phyloP scores from a whole-genome alignment of 2,888 invertebrate genomes.

The Trissolcus brochymenae region DNA sequence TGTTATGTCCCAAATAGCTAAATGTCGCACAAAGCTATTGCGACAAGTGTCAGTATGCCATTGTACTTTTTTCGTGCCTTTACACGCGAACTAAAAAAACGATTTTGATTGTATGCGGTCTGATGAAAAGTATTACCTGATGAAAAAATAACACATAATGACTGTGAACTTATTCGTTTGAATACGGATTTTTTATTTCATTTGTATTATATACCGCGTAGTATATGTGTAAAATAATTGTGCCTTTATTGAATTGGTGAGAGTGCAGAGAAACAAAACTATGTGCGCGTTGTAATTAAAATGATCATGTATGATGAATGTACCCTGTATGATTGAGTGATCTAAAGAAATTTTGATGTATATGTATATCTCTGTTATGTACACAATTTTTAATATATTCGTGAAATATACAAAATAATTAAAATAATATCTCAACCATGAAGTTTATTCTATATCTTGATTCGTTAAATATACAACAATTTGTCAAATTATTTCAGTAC shows the following conservation, averaged over 20 bases:
- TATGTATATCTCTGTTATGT: conserved; percentile 37
- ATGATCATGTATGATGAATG: conserved; percentile 10
- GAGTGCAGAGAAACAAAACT: conserved; percentile 2
- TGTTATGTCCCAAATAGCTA: conserved; percentile 43
- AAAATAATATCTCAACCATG: no score
- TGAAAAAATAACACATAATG: conserved; percentile 11
- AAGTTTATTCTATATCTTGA: no score
- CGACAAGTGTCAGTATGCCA: conserved; percentile 33
- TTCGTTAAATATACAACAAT: no score
- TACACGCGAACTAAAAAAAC: conserved; percentile 40
- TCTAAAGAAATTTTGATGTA: conserved; percentile 26
- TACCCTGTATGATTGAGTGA: not conserved
- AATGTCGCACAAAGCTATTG: conserved; percentile 38
- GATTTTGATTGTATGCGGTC: conserved; percentile 36
- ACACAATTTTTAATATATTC: conserved; percentile 47
- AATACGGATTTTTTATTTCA: conserved; percentile 31
- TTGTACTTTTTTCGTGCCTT: conserved; percentile 55
- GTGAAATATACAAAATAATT: conserved; percentile 7
- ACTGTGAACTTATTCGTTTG: conserved; percentile 53
- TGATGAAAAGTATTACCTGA: conserved; percentile 56
- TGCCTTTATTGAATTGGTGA: conserved; percentile 53
- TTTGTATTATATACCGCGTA: conserved; percentile 27
- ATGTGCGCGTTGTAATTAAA: conserved; percentile 9
- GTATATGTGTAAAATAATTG: conserved; percentile 50
- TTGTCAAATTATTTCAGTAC: no score